phyloP scores from a whole-genome alignment of 2,797 vertebrate genomes.

The Chloroceryle inda region DNA sequence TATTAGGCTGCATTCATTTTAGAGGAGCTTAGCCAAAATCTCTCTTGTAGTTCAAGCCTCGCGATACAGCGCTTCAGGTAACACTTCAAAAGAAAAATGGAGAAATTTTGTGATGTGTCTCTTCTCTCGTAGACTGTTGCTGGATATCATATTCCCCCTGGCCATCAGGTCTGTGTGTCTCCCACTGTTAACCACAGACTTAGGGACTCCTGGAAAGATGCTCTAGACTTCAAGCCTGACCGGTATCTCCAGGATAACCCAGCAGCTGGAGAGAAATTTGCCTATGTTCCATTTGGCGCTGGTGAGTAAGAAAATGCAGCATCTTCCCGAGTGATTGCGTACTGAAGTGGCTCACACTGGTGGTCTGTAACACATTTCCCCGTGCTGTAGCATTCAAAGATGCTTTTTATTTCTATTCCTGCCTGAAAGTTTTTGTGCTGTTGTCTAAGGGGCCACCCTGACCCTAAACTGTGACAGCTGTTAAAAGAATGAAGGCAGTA shows the following conservation, averaged over 20 bases:
- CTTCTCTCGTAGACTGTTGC: constrained; percentile 83
- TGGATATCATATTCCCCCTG: constrained; percentile 92
- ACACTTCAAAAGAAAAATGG: not conserved
- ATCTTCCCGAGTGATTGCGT: too few species aligned
- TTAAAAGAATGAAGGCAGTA: not conserved
- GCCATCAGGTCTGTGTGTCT: constrained; percentile 98
- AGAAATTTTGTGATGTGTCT: not conserved
- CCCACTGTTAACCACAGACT: constrained; percentile 98
- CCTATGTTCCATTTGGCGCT: constrained; percentile 95
- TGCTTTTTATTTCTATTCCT: not conserved
- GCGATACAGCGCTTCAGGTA: not conserved
- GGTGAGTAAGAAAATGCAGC: constrained; percentile 81
- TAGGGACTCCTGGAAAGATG: constrained; percentile 87
- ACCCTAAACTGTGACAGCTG: too few species aligned
- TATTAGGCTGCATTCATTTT: not conserved
- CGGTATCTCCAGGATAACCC: constrained; percentile 91
- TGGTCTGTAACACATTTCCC: fast-evolving
- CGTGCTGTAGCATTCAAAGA: fast-evolving
- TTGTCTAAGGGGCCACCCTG: too few species aligned
- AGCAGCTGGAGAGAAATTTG: constrained; percentile 91
- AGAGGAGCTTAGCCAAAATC: not conserved
- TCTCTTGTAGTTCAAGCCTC: not conserved
- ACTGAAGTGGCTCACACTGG: not conserved
- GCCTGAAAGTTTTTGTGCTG: not conserved
- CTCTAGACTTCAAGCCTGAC: constrained; percentile 89